Base-by-base conservation (phyloP, 2,797 vertebrate species). In the Neoniphon sammara region DNA sequence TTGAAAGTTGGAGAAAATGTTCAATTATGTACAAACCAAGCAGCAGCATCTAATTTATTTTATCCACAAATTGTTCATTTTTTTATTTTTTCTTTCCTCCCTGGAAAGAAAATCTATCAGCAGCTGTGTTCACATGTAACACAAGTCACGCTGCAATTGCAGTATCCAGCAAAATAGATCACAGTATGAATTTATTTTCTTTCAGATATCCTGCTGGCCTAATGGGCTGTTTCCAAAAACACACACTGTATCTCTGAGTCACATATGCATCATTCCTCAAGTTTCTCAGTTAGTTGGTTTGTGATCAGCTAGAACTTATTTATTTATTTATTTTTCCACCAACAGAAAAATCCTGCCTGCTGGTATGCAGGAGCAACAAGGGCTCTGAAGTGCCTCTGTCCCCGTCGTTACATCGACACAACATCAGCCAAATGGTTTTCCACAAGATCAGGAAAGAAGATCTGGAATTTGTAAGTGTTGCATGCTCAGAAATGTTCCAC, bases 371-470 rank as follows among this genome's bases (percentile, higher is more conserved):
- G 88, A 98, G 94, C 85, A 97, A 96, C 89, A 94, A 94, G 17
- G 85, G 92, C 75, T 95, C 95, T 54, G 97, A 98, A 34, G 88
- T 96, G 63, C 93, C 94, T 63, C 87, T 91, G 1, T 97, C 97
- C 20, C 96, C 97, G 5, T 94, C 94, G 0, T 87, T 95, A 11
- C 94, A 96, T 73, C 96, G 94, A 55, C 96, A 95, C 78, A 97
- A 96, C 84, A 91, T 98, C 90, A 98, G 93, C 90, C 98, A 98
- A 84, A 99, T 99, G 98, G 96, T 99, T 78, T 99, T 99, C 91
- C 97, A 99, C 94, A 99, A 97, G 92, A 99, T 99, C 85, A 96
- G 93, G 80, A 98, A 96, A 89, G 98, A 99, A 87, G 96, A 99
- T 81, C 93, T 99, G 78, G 94, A 96, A 85, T 97, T 95, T 56